Evolutionary conservation across 2,113 vertebrate species (phyloP), one percentile per base, ranked within the genome.

Genomic region (Passer montanus): DNA sequence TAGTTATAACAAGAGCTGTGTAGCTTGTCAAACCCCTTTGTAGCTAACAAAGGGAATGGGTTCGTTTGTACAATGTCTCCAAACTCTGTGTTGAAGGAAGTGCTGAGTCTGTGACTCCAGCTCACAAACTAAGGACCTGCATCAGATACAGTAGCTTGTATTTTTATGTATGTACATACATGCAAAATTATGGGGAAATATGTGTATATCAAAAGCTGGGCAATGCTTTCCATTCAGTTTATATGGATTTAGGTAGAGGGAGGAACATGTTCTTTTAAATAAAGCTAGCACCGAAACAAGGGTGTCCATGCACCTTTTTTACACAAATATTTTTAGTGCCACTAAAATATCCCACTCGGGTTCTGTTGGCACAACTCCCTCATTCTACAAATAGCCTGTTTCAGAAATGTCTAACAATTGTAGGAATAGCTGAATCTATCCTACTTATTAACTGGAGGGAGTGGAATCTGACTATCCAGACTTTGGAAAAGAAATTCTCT

Each of bases 1-100:
- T 18, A 46, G 58, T 53, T 87, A 37, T 39, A 85, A 79, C 1
- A 1, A 73, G 87, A 89, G 88, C 73, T 84, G 33, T 49, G 64
- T 17, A 52, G 86, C 92, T 94, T 93, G 84, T 91, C 82, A 89
- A 80, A 58, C 31, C 59, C 67, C 47, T 96, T 88, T 93, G 90
- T 70, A 84, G 82, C 44, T 67, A 67, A 92, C 86, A 89, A 94
- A 95, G 89, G 47, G 72, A 59, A 80, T 55, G 46, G 10, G 33
- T 43, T 67, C 8, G 1, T 87, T 91, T 77, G 56, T 64, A 39
- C 67, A 94, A 3, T 35, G 28, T 78, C 79, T 92, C 83, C 90
- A 92, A 86, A 84, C 35, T 63, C 73, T 56, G 5, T 22, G 35
- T 56, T 81, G 49, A 68, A 90, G 82, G 86, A 95, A 93, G 75